Evolutionary conservation across 1,140 invertebrate species (phyloP).

Genomic region (Sycophaga agraensis): DNA sequence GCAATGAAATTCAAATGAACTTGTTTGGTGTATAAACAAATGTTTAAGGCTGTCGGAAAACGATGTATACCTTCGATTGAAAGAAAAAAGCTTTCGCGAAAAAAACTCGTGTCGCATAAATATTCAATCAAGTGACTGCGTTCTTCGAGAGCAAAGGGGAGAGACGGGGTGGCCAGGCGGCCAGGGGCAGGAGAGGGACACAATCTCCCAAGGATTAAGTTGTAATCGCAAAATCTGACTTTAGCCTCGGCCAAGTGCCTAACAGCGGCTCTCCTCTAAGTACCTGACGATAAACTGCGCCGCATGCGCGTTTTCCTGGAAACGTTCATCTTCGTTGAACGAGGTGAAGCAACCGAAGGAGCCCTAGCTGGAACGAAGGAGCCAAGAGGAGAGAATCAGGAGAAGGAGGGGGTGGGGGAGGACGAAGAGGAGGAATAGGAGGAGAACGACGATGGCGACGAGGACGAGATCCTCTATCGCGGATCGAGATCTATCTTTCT

Average conservation of each 20-base stretch:
- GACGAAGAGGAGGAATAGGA: neutral
- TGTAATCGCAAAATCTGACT: slow-evolving; percentile 31
- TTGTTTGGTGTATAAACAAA: too few species aligned
- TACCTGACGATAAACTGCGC: slow-evolving; percentile 32
- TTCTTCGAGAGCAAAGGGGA: neutral
- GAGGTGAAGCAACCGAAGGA: slow-evolving; percentile 18
- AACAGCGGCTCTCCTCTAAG: slow-evolving; percentile 13
- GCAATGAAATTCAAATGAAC: too few species aligned
- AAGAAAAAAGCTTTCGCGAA: too few species aligned
- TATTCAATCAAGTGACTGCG: slow-evolving; percentile 27
- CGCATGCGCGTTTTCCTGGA: slow-evolving; percentile 28
- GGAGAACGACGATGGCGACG: neutral
- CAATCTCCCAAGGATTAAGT: slow-evolving; percentile 27
- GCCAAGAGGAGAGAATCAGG: neutral
- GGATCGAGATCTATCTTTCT: slow-evolving; percentile 13
- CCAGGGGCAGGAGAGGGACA: neutral
- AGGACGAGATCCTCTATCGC: slow-evolving; percentile 20
- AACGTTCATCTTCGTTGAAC: slow-evolving; percentile 28
- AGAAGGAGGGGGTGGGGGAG: neutral
- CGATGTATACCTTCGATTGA: too few species aligned
- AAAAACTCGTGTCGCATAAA: slow-evolving; percentile 16
- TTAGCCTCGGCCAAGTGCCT: slow-evolving; percentile 19
- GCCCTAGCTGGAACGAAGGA: neutral
- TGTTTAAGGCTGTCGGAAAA: too few species aligned
- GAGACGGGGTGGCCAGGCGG: too few species aligned